Percentiles rank a stretch among this genome's conserved stretches.
Evolutionary conservation across 2,113 vertebrate species (phyloP).

Genomic region (Tonatia bakeri): DNA sequence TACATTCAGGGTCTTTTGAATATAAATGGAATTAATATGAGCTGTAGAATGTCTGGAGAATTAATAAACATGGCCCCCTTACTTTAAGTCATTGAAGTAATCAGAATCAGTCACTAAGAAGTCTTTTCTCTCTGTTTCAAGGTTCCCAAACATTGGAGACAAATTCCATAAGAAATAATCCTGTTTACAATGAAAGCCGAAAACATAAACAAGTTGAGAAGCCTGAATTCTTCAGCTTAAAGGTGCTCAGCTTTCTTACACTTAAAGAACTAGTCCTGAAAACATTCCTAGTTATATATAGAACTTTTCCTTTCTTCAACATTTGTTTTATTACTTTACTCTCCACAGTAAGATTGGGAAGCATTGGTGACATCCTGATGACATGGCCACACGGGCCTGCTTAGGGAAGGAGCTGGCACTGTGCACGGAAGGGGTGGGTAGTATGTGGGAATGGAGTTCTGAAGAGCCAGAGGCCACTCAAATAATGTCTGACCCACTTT

Average conservation of each 20-base stretch:
- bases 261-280: neutral
- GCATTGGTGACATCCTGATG: neutral
- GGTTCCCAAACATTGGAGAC: neutral
- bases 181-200: neutral
- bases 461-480: neutral
- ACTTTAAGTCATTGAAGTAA: neutral
- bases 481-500: neutral
- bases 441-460: too few species aligned
- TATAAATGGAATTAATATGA: neutral
- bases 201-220: neutral
- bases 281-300: neutral
- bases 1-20: neutral
- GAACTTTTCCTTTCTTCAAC: neutral
- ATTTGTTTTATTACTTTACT: neutral
- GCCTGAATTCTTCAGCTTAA: neutral
- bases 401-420: neutral
- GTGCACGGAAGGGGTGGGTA: too few species aligned
- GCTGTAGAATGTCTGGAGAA: neutral
- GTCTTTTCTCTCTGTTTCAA: neutral
- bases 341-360: neutral
- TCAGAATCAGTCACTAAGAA: neutral
- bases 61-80: neutral
- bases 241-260: neutral
- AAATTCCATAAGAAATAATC: neutral
- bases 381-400: rapidly evolving